phyloP scores from a whole-genome alignment of 2,888 invertebrate species.

The Alloscopus bannaensis region DNA sequence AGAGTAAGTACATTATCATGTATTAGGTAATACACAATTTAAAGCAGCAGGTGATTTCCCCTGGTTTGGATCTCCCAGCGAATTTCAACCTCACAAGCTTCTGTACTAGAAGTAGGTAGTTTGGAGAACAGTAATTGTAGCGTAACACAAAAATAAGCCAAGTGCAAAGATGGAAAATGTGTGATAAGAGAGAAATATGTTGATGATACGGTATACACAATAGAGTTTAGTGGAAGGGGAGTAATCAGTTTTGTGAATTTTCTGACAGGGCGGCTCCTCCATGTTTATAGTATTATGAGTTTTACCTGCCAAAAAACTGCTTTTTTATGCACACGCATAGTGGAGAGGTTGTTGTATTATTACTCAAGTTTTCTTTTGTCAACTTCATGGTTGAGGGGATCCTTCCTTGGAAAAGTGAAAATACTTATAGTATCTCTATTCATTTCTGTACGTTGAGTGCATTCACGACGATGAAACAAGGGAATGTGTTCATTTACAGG shows the following conservation, averaged over 20 bases:
- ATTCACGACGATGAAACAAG: no score
- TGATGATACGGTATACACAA: no score
- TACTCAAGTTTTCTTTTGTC: constrained; percentile 3
- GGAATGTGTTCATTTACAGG: no score
- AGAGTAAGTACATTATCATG: constrained; percentile 17
- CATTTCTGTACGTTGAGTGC: no score
- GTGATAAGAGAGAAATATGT: constrained; percentile 39
- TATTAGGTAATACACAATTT: constrained; percentile 6
- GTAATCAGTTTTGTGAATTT: constrained; percentile 10
- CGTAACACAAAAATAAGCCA: constrained; percentile 58
- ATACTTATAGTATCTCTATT: no score
- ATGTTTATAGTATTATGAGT: neutral
- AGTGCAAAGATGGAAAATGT: constrained; percentile 57
- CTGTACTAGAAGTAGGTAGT: neutral
- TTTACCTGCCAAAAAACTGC: constrained; percentile 11
- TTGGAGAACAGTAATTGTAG: constrained; percentile 41
- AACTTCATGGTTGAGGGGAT: constrained; percentile 29
- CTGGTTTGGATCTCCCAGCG: neutral
- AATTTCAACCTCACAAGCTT: neutral
- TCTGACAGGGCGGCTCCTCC: constrained; percentile 57
- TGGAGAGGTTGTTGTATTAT: neutral
- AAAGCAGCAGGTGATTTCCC: constrained; percentile 12
- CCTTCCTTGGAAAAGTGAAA: constrained; percentile 28
- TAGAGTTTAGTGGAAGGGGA: no score
- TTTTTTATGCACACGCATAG: neutral